Percentiles rank a stretch among this genome's conserved stretches.
Evolutionary conservation across 1,140 invertebrate genomes (phyloP).

Genomic region (Brachionus asplanchnoidis): DNA sequence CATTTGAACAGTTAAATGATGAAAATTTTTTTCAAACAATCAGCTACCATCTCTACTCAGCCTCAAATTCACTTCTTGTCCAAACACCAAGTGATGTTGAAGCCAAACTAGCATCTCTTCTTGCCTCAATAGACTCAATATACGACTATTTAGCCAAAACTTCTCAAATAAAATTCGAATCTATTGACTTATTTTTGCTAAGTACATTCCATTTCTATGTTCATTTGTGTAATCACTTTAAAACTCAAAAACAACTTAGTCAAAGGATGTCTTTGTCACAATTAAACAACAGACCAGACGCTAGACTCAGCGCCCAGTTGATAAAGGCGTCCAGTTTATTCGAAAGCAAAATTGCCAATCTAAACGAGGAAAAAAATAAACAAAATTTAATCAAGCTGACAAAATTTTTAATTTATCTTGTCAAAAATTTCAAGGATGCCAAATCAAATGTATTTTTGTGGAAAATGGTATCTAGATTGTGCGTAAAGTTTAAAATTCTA

Average conservation of each 20-base stretch:
- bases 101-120: background rate
- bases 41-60: background rate
- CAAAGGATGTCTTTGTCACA: background rate
- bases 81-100: background rate
- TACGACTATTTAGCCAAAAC: background rate
- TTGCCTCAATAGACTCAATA: background rate
- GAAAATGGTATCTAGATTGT: slow-evolving; percentile 9
- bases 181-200: background rate
- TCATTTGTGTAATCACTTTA: background rate
- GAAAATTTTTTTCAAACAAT: background rate
- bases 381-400: slow-evolving; percentile 8
- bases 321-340: background rate
- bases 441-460: slow-evolving; percentile 30
- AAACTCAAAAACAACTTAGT: background rate
- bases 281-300: background rate
- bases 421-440: slow-evolving; percentile 30
- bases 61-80: background rate
- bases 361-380: background rate
- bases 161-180: background rate
- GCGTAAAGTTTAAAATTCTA: slow-evolving; percentile 1
- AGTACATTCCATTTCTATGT: background rate
- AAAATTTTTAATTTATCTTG: slow-evolving; percentile 8
- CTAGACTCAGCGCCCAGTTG: background rate
- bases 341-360: slow-evolving; percentile 15
- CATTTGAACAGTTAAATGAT: slow-evolving; percentile 1